Conservation (phyloP, 2,888 invertebrate species). For the Cephus nigrinus region DNA sequence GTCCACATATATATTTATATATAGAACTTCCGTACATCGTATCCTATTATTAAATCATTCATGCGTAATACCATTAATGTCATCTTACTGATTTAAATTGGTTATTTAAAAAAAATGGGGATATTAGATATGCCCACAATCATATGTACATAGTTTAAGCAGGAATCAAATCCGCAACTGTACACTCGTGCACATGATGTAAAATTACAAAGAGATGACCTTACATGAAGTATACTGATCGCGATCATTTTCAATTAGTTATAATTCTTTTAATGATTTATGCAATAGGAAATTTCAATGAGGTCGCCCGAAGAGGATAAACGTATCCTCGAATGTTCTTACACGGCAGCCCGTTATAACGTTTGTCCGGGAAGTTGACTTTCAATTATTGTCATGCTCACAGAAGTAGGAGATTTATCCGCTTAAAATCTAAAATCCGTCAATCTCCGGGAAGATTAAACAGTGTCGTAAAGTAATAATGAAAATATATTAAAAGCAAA, state of each 20-base stretch:
- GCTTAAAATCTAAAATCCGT: constrained; percentile 38
- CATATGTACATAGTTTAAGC: neutral
- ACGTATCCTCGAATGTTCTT: constrained; percentile 16
- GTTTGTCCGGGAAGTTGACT: constrained; percentile 32
- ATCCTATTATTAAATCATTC: neutral
- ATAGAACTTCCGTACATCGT: neutral
- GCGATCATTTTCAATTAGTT: neutral
- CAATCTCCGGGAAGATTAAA: constrained; percentile 5
- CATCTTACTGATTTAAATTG: neutral
- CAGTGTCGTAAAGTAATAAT: neutral
- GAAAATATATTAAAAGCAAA: neutral
- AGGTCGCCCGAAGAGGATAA: neutral
- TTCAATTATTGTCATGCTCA: constrained; percentile 56
- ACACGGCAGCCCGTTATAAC: constrained; percentile 35
- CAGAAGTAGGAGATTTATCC: constrained; percentile 56
- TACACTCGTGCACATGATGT: neutral
- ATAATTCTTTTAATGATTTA: neutral
- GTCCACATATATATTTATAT: neutral
- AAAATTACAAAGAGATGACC: neutral
- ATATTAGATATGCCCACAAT: neutral
- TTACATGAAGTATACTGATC: neutral
- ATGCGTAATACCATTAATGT: neutral
- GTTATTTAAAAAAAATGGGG: neutral
- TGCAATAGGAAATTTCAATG: neutral
- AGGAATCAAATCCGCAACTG: neutral